A percentile compares a stretch with the other conserved stretches of the same genome.
phyloP scores from a whole-genome alignment of 1,140 invertebrate genomes.

The roundworm (Caenorhabditis elegans) region DNA sequence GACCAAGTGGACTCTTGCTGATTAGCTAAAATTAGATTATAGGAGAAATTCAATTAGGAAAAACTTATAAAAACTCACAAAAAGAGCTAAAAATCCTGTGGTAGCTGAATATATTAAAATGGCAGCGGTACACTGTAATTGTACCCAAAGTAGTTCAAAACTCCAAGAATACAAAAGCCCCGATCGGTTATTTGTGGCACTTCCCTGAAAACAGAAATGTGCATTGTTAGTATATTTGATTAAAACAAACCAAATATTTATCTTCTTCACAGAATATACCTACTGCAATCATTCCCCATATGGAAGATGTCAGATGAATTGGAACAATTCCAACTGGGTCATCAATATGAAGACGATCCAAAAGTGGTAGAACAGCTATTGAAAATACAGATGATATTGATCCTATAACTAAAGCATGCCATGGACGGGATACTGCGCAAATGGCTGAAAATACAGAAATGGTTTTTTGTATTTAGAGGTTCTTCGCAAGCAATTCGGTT shows the following conservation, averaged over 20 bases:
- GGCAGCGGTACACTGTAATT: constrained; percentile 34
- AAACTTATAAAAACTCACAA: constrained; percentile 14
- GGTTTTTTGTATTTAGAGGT: neutral
- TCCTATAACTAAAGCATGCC: constrained; percentile 83
- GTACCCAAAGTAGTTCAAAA: constrained; percentile 46
- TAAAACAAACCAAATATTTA: constrained; percentile 70
- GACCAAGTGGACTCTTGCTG: constrained; percentile 47
- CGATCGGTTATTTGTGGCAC: constrained; percentile 17
- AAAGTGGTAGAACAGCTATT: constrained; percentile 74
- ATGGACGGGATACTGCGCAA: constrained; percentile 81
- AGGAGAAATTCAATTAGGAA: neutral
- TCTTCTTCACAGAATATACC: constrained; percentile 87
- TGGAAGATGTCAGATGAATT: constrained; percentile 75
- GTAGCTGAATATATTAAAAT: constrained; percentile 44
- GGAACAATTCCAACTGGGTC: constrained; percentile 87
- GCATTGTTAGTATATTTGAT: neutral
- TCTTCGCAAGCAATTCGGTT: too few species aligned
- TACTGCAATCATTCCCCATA: constrained; percentile 81
- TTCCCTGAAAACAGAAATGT: neutral
- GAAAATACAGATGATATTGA: constrained; percentile 77
- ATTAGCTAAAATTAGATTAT: constrained; percentile 34
- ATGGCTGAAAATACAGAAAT: constrained; percentile 72
- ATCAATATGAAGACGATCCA: constrained; percentile 77
- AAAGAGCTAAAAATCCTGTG: constrained; percentile 38
- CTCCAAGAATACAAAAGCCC: constrained; percentile 48